phyloP scores from a whole-genome alignment of 2,888 invertebrate species.

The Pemphredon lugubris region DNA sequence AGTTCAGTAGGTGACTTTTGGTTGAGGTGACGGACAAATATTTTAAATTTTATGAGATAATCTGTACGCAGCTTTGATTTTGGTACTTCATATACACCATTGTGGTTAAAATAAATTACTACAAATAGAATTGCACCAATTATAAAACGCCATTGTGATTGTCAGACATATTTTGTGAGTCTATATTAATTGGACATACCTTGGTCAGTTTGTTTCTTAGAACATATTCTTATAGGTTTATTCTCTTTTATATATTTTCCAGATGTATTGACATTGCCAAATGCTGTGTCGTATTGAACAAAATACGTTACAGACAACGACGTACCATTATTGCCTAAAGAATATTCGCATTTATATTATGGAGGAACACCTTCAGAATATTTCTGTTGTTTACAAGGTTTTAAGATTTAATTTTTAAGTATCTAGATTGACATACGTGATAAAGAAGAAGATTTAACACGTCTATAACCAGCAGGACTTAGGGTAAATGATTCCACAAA shows the following conservation, averaged over 20 bases:
- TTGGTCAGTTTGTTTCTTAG: slow-evolving; percentile 79
- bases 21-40: slow-evolving; percentile 80
- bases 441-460: slow-evolving; percentile 74
- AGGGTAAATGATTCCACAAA: slow-evolving; percentile 80
- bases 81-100: slow-evolving; percentile 79
- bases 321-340: slow-evolving; percentile 65
- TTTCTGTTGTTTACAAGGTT: too few relatives aligned
- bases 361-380: background rate
- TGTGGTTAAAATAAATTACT: slow-evolving; percentile 82
- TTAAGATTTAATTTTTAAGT: too few relatives aligned
- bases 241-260: slow-evolving; percentile 76
- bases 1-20: slow-evolving; percentile 80
- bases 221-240: slow-evolving; percentile 77
- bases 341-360: slow-evolving; percentile 14
- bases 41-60: slow-evolving; percentile 79
- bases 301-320: slow-evolving; percentile 79
- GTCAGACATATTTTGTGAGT: too few relatives aligned
- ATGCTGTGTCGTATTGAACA: slow-evolving; percentile 81
- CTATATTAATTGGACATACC: too few relatives aligned
- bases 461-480: slow-evolving; percentile 80
- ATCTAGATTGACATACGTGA: slow-evolving; percentile 63
- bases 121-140: slow-evolving; percentile 35
- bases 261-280: slow-evolving; percentile 71
- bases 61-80: slow-evolving; percentile 76
- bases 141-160: too few relatives aligned